Base-by-base conservation (phyloP, 2,888 invertebrate genomes). In the Theretra japonica region DNA sequence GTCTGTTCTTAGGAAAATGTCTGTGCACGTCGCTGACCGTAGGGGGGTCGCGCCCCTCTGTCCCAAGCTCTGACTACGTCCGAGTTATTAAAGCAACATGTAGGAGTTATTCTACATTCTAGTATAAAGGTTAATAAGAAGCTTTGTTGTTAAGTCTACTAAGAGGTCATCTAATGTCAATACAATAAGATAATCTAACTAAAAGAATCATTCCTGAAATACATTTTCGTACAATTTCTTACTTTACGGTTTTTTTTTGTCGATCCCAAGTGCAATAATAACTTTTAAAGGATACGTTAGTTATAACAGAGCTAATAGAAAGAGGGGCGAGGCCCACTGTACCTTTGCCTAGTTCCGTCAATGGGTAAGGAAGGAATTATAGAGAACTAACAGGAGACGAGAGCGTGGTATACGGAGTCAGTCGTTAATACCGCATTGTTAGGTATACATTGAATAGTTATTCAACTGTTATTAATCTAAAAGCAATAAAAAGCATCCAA, bases 321-420 rank as follows among this genome's bases (percentile, higher is more conserved):
- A 15, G 33, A 33, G 41, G 62, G 62, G 41, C 60, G 8, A 41
- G 62, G 33, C 33, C 62, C 33, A 33, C 33, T 33, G n/a, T n/a
- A 11, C 33, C 21, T 21, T 8, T 33, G 19, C 21, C 41, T 41
- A 62, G 62, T 62, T 21, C 15, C 62, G 62, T 21, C 62, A 62
- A 62, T 21, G 21, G 62, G 33, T 62, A 41, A 41, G 33, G 41
- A 62, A 72, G 68, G n/a, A 72, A 74, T 56, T 72, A 73, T 56
- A 68, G 23, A 68, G 70, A 69, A 77, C 70, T 75, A 62, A 62
- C 62, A 62, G 62, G 41, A 62, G 62, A 62, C 21, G 41, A 21
- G 62, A 41, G 62, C 62, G 62, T 33, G 33, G 33, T 21, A 8
- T 8, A n/a, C 41, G 41, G n/a, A 41, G 21, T 21, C 11, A 62